These are phyloP conservation scores for Eubucco bourcierii DNA, from an alignment of 2,113 vertebrate genomes.

Conservation along the genomic window DNA sequence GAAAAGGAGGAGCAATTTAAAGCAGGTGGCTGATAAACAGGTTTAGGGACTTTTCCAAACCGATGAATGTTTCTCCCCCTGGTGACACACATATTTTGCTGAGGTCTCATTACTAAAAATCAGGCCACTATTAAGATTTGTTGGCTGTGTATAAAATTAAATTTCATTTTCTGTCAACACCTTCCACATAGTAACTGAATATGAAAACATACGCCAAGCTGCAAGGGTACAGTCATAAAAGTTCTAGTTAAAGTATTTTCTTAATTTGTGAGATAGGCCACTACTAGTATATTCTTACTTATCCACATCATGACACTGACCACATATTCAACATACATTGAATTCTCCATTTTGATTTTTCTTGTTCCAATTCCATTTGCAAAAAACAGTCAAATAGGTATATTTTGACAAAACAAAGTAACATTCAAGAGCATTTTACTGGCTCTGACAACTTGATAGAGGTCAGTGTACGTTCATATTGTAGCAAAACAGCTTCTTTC, in stretches of 20 bases:
- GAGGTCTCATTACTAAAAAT: slow-evolving; percentile 70
- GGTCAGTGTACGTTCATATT: not conserved
- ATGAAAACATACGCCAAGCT: slow-evolving; percentile 60
- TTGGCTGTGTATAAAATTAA: slow-evolving; percentile 67
- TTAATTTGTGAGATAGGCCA: not conserved
- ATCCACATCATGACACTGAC: not conserved
- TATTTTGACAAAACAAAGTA: not conserved
- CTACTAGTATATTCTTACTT: not conserved
- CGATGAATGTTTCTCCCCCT: slow-evolving; percentile 56
- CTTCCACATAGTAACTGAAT: slow-evolving; percentile 57
- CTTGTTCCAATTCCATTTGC: not conserved
- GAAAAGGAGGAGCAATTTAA: slow-evolving; percentile 52
- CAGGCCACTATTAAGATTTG: slow-evolving; percentile 65
- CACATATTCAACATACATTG: not conserved
- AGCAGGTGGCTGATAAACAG: slow-evolving; percentile 69
- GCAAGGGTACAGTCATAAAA: slow-evolving; percentile 11
- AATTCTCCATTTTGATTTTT: not conserved
- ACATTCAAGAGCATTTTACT: not conserved
- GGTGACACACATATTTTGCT: slow-evolving; percentile 62
- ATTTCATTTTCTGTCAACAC: slow-evolving; percentile 72
- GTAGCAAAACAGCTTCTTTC: not conserved
- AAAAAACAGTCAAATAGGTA: not conserved
- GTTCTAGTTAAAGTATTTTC: slow-evolving; percentile 12
- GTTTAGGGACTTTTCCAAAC: slow-evolving; percentile 70
- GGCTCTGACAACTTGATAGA: not conserved